phyloP scores from a whole-genome alignment of 64 coral and sea anemone species.

The Porites lutea region DNA sequence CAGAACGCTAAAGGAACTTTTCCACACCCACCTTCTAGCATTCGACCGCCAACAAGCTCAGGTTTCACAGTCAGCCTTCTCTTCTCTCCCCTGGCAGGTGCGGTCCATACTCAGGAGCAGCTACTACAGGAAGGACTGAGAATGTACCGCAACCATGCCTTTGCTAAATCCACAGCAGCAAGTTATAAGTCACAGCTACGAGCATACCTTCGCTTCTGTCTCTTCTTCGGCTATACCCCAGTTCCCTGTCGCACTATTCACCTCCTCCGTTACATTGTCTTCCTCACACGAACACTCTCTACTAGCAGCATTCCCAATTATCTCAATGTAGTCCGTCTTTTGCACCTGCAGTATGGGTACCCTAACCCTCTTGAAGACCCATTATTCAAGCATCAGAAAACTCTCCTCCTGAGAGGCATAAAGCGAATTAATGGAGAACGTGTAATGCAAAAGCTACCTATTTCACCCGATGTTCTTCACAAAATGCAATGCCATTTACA shows the following conservation, averaged over 20 bases:
- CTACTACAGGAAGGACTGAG: neutral
- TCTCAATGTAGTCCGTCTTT: constrained; percentile 20
- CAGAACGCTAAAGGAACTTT: too few relatives aligned
- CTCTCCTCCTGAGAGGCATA: constrained; percentile 18
- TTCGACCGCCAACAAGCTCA: neutral
- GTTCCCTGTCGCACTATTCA: neutral
- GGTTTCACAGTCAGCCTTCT: neutral
- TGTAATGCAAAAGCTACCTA: constrained; percentile 15
- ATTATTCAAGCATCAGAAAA: neutral
- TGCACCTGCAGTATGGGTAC: constrained; percentile 20
- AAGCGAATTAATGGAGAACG: neutral
- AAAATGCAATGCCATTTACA: neutral
- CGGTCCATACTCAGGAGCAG: neutral
- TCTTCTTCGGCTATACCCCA: too few relatives aligned
- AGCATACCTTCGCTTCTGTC: constrained; percentile 13
- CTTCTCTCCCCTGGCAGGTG: neutral
- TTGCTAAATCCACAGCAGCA: constrained; percentile 9
- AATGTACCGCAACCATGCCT: neutral
- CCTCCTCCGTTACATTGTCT: constrained; percentile 8
- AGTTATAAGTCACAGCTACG: constrained; percentile 7
- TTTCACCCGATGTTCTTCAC: constrained; percentile 24
- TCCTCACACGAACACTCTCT: constrained; percentile 7
- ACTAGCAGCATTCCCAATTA: neutral
- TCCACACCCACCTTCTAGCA: too few relatives aligned
- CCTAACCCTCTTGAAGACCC: constrained; percentile 31